Evolutionary conservation across 2,113 vertebrate species (phyloP).

Genomic region (Seriola quinqueradiata): DNA sequence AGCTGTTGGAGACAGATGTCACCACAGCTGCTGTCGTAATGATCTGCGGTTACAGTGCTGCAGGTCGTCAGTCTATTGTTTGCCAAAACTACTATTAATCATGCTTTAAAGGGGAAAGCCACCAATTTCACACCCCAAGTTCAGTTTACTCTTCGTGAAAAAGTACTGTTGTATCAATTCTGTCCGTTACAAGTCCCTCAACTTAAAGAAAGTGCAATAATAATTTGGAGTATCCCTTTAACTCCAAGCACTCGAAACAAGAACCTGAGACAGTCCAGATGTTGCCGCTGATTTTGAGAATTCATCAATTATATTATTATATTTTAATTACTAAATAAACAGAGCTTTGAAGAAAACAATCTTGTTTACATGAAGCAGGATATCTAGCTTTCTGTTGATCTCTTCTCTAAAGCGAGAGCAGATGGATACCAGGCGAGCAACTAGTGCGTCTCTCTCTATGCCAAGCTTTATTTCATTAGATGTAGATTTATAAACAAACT

Average conservation of each 20-base stretch:
- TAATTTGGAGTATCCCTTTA: neutral
- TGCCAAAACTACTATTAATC: neutral
- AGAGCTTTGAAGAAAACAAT: neutral
- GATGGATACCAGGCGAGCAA: constrained; percentile 24
- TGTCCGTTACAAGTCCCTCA: neutral
- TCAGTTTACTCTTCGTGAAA: neutral
- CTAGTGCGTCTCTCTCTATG: neutral
- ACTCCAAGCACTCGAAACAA: neutral
- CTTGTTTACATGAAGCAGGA: neutral
- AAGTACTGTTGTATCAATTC: neutral
- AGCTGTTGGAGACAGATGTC: constrained; percentile 45
- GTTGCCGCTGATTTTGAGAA: neutral
- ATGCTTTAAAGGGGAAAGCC: neutral
- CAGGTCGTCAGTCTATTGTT: neutral
- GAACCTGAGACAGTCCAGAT: neutral
- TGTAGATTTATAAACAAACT: constrained; percentile 37
- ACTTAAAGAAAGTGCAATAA: neutral
- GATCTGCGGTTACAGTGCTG: constrained; percentile 14
- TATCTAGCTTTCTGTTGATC: neutral
- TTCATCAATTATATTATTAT: neutral
- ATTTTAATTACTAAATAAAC: neutral
- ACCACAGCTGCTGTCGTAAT: constrained; percentile 46
- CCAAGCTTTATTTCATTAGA: constrained; percentile 24
- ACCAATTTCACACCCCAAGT: neutral
- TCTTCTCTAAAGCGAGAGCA: constrained; percentile 10